Evolutionary conservation across 2,888 invertebrate genomes (phyloP).

Genomic region (Allacma fusca): DNA sequence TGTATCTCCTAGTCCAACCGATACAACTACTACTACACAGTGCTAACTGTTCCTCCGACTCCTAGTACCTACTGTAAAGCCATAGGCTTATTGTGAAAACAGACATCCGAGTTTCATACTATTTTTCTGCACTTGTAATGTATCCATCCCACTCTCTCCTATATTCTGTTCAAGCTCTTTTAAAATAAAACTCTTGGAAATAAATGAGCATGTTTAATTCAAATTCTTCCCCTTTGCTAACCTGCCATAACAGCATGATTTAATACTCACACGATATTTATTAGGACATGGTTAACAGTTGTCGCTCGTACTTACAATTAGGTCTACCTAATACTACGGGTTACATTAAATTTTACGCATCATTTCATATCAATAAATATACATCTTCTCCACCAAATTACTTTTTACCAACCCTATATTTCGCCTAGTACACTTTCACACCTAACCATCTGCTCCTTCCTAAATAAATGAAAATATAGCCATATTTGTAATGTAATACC

Average conservation of each 20-base stretch:
- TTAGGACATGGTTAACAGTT: constrained; percentile 18
- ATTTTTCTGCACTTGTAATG: not conserved
- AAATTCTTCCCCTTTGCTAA: constrained; percentile 4
- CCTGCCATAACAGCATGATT: constrained; percentile 9
- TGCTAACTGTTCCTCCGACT: too few species aligned
- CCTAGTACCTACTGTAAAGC: not conserved
- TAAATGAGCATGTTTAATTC: constrained; percentile 22
- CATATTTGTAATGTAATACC: too few species aligned
- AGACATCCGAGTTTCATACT: not conserved
- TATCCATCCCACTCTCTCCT: not conserved
- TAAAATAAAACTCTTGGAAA: constrained; percentile 7
- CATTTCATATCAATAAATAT: not conserved
- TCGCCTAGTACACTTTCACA: too few species aligned
- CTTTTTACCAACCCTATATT: too few species aligned
- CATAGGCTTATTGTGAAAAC: not conserved
- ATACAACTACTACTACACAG: too few species aligned
- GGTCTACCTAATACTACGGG: not conserved
- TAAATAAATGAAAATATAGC: too few species aligned
- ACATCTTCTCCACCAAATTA: not conserved
- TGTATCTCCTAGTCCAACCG: too few species aligned
- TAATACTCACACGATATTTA: not conserved
- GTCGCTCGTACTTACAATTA: constrained; percentile 13
- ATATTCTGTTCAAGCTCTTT: not conserved
- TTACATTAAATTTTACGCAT: not conserved
- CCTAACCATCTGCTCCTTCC: too few species aligned